Evolutionary conservation across 2,113 vertebrate species (phyloP), one percentile per base, ranked within the genome.

Genomic region (Boleophthalmus pectinirostris): DNA sequence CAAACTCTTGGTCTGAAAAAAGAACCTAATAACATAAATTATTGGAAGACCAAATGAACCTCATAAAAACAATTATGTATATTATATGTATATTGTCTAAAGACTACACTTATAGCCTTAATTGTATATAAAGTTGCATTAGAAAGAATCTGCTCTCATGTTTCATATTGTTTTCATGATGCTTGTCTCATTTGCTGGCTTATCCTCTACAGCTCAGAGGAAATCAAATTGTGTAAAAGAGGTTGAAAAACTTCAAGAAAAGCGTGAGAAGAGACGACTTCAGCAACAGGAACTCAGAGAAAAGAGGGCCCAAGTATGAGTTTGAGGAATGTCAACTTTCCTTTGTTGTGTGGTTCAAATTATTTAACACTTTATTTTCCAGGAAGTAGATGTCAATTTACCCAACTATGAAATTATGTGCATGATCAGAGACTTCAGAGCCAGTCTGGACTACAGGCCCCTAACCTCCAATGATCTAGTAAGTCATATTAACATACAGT

Each of bases 151-250:
- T 51, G 47, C 5, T 51, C 16, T 61, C 15, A 16, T 67, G 16
- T 23, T 20, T 49, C 3, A 1, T 6, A 15, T 45, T 16, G 4
- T 43, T 38, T 67, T 25, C 1, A 0, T 60, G 57, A 29, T 29
- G 14, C 8, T 21, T 9, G 33, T 51, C 49, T 18, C 3, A 35
- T 43, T 13, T 43, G 21, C 45, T 10, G 38, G 7, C 0, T 14
- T 45, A 8, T 46, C 23, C 7, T 0, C 47, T 57, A 63, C 88
- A 99, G 98, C 97, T 46, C 95, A 97, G 61, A 95, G 92, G 91
- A 99, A 99, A 93, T 99, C 98, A 51, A 99, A 96, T 90, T 99
- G 98, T 87, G 97, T 99, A 79, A 99, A 99, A 91, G 98, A 99
- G 80, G 97, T 99, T 83, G 98, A 99, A 93, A 99, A 98, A 75